Conservation (phyloP, 2,888 invertebrate species). For the Rhagophthalmus giganteus region DNA sequence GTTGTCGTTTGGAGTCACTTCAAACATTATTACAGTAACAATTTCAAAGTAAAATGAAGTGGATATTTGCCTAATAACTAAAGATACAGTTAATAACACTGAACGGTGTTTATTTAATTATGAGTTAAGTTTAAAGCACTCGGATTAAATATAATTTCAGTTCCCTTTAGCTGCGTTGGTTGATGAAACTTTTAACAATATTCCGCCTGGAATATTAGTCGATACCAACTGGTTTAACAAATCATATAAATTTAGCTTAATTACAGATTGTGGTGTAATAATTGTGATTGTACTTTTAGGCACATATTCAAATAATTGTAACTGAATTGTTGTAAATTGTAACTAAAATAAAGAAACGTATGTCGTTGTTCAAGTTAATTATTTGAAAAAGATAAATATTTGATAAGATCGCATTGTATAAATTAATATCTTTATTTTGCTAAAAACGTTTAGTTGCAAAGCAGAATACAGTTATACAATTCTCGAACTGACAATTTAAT, state of each 20-base stretch:
- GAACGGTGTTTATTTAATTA: not conserved
- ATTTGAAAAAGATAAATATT: too few species aligned
- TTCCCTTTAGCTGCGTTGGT: not conserved
- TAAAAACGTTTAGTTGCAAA: too few species aligned
- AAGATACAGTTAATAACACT: not conserved
- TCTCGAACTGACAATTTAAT: too few species aligned
- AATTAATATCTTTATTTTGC: too few species aligned
- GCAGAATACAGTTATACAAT: too few species aligned
- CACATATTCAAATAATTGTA: not conserved
- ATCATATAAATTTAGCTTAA: not conserved
- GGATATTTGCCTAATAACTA: not conserved
- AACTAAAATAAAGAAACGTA: too few species aligned
- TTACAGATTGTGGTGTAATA: not conserved
- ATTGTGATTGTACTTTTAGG: not conserved
- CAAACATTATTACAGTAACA: slow-evolving; percentile 12
- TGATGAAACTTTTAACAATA: not conserved
- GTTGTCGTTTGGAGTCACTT: slow-evolving; percentile 19
- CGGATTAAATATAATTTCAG: not conserved
- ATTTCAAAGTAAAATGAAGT: not conserved
- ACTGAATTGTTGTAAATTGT: not conserved
- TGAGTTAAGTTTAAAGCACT: not conserved
- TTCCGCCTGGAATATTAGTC: not conserved
- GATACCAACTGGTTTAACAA: not conserved
- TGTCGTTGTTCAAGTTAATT: too few species aligned
- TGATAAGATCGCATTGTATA: too few species aligned